A percentile compares a stretch with the other conserved stretches of the same genome.
Evolutionary conservation across 2,113 vertebrate species (phyloP).

Genomic region (Dolichotis patagonum): DNA sequence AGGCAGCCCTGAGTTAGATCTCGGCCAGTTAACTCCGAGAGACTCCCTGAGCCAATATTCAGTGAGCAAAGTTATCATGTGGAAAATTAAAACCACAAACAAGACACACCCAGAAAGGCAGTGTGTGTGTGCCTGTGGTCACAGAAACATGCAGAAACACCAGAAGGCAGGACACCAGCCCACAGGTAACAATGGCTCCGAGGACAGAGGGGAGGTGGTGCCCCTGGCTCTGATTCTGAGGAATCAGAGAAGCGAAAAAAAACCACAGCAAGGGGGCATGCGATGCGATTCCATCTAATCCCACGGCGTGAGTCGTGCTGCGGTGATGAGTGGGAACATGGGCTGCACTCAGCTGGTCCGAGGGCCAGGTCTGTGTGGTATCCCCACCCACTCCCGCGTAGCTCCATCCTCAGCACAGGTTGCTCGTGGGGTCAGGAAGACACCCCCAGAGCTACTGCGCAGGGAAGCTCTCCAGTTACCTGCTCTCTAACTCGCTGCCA

Average conservation of each 20-base stretch:
- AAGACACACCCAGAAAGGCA: neutral
- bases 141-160: neutral
- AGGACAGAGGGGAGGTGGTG: neutral
- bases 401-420: neutral
- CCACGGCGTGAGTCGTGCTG: no score
- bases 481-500: neutral
- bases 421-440: neutral
- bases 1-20: neutral
- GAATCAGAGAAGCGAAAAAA: neutral
- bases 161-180: neutral
- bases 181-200: no score
- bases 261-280: neutral
- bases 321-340: neutral
- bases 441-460: neutral
- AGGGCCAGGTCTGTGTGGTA: neutral
- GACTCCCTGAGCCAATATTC: neutral
- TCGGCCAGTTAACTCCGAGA: neutral
- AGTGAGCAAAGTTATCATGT: neutral
- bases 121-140: neutral
- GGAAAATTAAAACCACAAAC: neutral
- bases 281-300: neutral
- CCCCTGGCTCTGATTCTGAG: fast-evolving
- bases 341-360: neutral
- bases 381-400: fast-evolving
- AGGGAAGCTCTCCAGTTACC: neutral